Conservation (phyloP, 2,797 vertebrate genomes). For the Synanceia verrucosa region DNA sequence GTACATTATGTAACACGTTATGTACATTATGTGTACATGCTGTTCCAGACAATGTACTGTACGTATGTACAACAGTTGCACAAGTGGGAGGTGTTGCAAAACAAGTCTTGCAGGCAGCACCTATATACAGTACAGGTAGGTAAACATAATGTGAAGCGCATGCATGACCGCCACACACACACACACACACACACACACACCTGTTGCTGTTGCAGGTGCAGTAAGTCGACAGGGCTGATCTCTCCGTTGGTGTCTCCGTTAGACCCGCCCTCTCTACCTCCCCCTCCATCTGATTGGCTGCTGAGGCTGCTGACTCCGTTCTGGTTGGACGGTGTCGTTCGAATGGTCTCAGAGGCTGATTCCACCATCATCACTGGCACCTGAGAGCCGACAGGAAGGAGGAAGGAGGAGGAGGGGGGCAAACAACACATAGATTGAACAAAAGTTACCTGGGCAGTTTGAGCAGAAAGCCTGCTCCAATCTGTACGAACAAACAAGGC, state of each 20-base stretch:
- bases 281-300: slow-evolving; percentile 91
- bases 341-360: slow-evolving; percentile 99
- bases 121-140: slow-evolving; percentile 18
- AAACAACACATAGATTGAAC: slow-evolving; percentile 44
- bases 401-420: neutral
- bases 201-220: slow-evolving; percentile 99
- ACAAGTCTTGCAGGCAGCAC: slow-evolving; percentile 29
- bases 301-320: slow-evolving; percentile 97
- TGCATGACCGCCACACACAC: slow-evolving; percentile 76
- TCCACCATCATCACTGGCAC: slow-evolving; percentile 99
- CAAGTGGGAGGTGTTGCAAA: slow-evolving; percentile 49
- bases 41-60: slow-evolving; percentile 44
- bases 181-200: slow-evolving; percentile 71
- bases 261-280: slow-evolving; percentile 86
- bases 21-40: slow-evolving; percentile 49
- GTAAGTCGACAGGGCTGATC: slow-evolving; percentile 94
- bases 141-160: slow-evolving; percentile 27
- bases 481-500: slow-evolving; percentile 59
- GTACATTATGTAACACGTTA: slow-evolving; percentile 48
- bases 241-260: slow-evolving; percentile 93
- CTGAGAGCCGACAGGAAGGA: slow-evolving; percentile 55
- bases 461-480: slow-evolving; percentile 46
- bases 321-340: slow-evolving; percentile 93
- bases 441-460: slow-evolving; percentile 60
- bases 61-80: slow-evolving; percentile 32